phyloP scores from a whole-genome alignment of 1,140 invertebrate species.

The Arctopsyche grandis region DNA sequence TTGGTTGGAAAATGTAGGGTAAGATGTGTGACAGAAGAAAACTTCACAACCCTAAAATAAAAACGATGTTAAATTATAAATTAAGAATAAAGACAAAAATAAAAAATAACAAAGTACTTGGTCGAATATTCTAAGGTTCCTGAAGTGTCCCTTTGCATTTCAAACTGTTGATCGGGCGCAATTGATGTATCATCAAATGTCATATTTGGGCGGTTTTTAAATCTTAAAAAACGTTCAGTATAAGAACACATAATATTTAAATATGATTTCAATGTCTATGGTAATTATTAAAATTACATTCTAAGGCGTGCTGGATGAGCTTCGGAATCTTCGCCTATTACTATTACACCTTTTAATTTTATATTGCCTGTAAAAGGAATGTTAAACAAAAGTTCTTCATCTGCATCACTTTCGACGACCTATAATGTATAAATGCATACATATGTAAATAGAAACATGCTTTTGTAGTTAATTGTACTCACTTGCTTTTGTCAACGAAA shows the following conservation, averaged over 20 bases:
- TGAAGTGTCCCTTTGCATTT: slow-evolving; percentile 80
- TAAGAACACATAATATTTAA: not conserved
- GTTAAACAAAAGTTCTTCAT: slow-evolving; percentile 94
- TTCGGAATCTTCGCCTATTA: slow-evolving; percentile 87
- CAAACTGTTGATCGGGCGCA: slow-evolving; percentile 90
- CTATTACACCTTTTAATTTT: slow-evolving; percentile 92
- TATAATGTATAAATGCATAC: no score
- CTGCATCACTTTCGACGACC: slow-evolving; percentile 94
- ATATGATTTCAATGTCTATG: slow-evolving; percentile 10
- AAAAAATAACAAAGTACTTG: slow-evolving; percentile 72
- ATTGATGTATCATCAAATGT: slow-evolving; percentile 86
- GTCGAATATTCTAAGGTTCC: slow-evolving; percentile 89
- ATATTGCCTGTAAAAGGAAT: slow-evolving; percentile 96
- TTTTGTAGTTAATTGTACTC: slow-evolving; percentile 36
- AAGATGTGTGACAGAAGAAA: slow-evolving; percentile 88
- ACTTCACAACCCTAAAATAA: slow-evolving; percentile 84
- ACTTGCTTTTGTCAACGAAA: no score
- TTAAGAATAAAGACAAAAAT: not conserved
- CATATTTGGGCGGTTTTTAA: slow-evolving; percentile 92
- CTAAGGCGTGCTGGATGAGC: slow-evolving; percentile 85
- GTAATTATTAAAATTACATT: slow-evolving; percentile 74
- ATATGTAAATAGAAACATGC: no score
- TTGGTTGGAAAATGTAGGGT: slow-evolving; percentile 90
- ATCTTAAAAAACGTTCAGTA: slow-evolving; percentile 68
- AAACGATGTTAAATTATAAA: slow-evolving; percentile 26